A percentile compares a stretch with the other conserved stretches of the same genome.
phyloP scores from a whole-genome alignment of 2,113 vertebrate genomes.

The Formicarius rufipectus region DNA sequence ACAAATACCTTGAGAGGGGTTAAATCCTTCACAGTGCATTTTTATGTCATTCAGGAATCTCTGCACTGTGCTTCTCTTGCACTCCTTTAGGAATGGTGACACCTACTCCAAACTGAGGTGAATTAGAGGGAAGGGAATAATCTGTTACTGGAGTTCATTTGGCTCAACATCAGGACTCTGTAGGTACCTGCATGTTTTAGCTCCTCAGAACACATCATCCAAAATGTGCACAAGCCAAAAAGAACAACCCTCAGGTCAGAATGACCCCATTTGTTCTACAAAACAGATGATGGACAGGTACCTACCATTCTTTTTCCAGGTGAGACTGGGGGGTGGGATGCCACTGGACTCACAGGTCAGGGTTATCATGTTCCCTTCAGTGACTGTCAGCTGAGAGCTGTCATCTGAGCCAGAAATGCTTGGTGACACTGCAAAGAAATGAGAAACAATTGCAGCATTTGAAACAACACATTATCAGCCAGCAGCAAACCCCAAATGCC shows the following conservation, averaged over 20 bases:
- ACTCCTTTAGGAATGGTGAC: not conserved
- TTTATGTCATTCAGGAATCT: not conserved
- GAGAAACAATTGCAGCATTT: not conserved
- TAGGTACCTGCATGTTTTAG: not conserved
- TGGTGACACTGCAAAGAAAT: slow-evolving; percentile 79
- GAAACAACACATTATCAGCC: not conserved
- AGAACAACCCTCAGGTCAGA: not conserved
- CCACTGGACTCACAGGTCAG: slow-evolving; percentile 94
- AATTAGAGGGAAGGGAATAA: not conserved
- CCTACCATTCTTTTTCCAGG: slow-evolving; percentile 90
- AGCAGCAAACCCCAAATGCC: not conserved
- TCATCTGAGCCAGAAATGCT: slow-evolving; percentile 85
- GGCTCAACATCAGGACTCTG: not conserved
- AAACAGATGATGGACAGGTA: not conserved
- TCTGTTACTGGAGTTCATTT: not conserved
- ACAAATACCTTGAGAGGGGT: not conserved
- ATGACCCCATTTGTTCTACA: not conserved
- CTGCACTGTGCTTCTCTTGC: not conserved
- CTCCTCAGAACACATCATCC: not conserved
- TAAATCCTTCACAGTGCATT: not conserved
- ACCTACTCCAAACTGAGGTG: not conserved
- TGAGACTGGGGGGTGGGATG: slow-evolving; percentile 89
- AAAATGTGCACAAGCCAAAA: not conserved
- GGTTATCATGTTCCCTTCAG: slow-evolving; percentile 85
- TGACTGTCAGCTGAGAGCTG: slow-evolving; percentile 80